Evolutionary conservation across 2,113 vertebrate genomes (phyloP).

Genomic region (Malaclemys terrapin): DNA sequence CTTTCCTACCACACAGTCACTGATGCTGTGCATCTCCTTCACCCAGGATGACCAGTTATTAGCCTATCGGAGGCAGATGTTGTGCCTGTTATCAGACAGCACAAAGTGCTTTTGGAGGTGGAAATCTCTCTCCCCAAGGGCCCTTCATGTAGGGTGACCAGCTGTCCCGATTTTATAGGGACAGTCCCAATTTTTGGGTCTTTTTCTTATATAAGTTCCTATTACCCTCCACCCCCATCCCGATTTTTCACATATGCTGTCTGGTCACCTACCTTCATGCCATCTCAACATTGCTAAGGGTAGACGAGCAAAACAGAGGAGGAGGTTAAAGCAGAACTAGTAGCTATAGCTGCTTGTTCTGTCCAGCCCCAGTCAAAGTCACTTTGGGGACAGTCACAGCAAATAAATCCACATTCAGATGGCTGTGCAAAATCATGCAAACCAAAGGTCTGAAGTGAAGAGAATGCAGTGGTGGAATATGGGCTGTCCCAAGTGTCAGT

Average conservation of each 20-base stretch:
- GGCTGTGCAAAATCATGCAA: neutral
- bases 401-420: neutral
- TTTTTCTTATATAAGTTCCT: too few species aligned
- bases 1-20: neutral
- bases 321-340: neutral
- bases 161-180: too few species aligned
- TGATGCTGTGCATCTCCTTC: neutral
- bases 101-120: neutral
- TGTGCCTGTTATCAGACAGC: neutral
- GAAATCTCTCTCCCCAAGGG: neutral
- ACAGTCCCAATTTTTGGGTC: too few species aligned
- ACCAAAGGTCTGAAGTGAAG: neutral
- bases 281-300: neutral
- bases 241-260: too few species aligned
- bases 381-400: neutral
- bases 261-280: neutral
- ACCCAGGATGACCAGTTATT: neutral
- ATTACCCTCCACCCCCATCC: too few species aligned
- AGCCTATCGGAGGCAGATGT: neutral
- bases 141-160: neutral
- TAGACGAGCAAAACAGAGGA: neutral
- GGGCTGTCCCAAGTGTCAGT: neutral
- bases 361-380: neutral
- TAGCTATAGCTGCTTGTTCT: neutral
- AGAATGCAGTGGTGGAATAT: accelerated